These are phyloP conservation scores for Lepidotrigona ventralis DNA, from an alignment of 1,140 invertebrate species.

Conservation along the genomic window DNA sequence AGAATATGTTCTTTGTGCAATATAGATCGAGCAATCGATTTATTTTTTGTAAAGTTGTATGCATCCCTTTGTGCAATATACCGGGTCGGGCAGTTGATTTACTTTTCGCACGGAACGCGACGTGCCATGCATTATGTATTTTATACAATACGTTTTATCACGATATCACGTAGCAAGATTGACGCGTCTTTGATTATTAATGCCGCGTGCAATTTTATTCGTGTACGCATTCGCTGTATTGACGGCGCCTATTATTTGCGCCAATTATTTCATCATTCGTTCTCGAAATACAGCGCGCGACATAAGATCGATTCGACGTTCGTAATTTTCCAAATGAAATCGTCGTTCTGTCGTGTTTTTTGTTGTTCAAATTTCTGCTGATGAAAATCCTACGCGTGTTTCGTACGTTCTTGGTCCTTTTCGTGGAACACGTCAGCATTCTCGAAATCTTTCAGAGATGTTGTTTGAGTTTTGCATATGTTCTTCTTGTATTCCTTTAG, in stretches of 20 bases:
- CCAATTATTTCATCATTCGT: not conserved
- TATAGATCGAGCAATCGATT: slow-evolving; percentile 9
- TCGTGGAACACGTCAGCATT: not conserved
- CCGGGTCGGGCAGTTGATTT: not conserved
- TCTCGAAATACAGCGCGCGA: not conserved
- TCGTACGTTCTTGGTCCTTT: not conserved
- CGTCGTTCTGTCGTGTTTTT: not conserved
- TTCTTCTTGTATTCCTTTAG: not conserved
- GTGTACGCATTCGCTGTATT: not conserved
- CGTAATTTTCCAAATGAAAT: not conserved
- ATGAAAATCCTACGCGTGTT: not conserved
- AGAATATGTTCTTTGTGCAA: slow-evolving; percentile 10
- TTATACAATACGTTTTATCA: slow-evolving; percentile 13
- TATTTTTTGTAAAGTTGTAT: not conserved
- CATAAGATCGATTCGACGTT: not conserved
- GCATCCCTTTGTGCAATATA: slow-evolving; percentile 14
- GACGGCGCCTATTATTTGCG: not conserved
- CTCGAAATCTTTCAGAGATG: not conserved
- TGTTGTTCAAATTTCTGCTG: not conserved
- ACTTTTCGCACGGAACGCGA: not conserved
- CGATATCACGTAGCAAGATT: not conserved
- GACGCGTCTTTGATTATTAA: not conserved
- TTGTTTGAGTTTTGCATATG: not conserved
- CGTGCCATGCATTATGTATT: slow-evolving; percentile 7
- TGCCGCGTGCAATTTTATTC: not conserved